Evolutionary conservation across 2,888 invertebrate genomes (phyloP).

Genomic region (Anaspis maculata): DNA sequence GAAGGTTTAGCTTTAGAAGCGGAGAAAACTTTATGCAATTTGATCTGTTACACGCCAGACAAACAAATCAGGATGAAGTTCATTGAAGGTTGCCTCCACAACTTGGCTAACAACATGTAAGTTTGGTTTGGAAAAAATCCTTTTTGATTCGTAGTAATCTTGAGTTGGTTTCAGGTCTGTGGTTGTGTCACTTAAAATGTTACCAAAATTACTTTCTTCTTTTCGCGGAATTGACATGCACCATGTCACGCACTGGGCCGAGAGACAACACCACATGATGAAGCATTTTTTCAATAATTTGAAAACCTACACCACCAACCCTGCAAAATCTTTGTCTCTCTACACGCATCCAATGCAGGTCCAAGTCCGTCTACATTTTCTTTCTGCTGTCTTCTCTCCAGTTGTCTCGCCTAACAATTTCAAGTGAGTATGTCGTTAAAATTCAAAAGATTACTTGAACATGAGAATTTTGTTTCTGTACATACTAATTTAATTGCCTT

Average conservation of each 20-base stretch:
- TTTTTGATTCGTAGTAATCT: too few relatives aligned
- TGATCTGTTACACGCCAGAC: conserved; percentile 86
- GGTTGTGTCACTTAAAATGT: conserved; percentile 75
- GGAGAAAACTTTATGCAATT: conserved; percentile 82
- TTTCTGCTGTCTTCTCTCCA: conserved; percentile 86
- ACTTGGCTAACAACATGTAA: conserved; percentile 74
- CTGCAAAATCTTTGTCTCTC: conserved; percentile 38
- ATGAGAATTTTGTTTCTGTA: too few relatives aligned
- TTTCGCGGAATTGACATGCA: conserved; percentile 81
- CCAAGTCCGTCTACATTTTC: conserved; percentile 83
- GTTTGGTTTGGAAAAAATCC: conserved; percentile 13
- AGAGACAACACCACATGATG: conserved; percentile 88
- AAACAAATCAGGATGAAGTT: conserved; percentile 86
- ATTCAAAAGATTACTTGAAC: too few relatives aligned
- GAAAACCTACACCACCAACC: conserved; percentile 57
- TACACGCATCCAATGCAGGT: conserved; percentile 80
- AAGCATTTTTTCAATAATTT: conserved; percentile 84
- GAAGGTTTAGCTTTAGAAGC: conserved; percentile 90
- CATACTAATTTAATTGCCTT: too few relatives aligned
- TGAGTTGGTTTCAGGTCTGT: conserved; percentile 57
- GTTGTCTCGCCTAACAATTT: conserved; percentile 85
- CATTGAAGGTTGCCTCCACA: conserved; percentile 88
- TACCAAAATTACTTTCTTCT: conserved; percentile 86
- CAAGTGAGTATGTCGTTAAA: conserved; percentile 50
- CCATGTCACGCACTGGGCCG: conserved; percentile 87